phyloP scores from a whole-genome alignment of 2,888 invertebrate genomes.

The Plebejus argus region DNA sequence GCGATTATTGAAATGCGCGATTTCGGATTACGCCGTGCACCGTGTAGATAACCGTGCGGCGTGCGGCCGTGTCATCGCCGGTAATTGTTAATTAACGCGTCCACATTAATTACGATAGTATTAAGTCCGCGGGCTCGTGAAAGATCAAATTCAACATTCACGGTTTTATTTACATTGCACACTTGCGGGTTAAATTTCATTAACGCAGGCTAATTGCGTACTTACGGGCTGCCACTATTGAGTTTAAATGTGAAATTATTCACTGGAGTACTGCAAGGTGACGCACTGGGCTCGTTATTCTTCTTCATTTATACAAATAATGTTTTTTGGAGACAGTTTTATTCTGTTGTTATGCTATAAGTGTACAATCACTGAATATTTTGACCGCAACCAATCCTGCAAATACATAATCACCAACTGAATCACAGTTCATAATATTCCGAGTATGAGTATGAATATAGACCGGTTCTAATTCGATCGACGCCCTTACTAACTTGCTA shows the following conservation, averaged over 20 bases:
- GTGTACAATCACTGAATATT: background rate
- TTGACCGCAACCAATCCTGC: background rate
- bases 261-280: background rate
- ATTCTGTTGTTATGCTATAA: background rate
- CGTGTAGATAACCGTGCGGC: constrained; percentile 23
- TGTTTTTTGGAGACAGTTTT: background rate
- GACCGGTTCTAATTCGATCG: constrained; percentile 19
- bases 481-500: constrained; percentile 23
- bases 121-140: constrained; percentile 4
- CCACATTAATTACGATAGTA: constrained; percentile 26
- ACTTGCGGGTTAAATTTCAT: background rate
- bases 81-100: constrained; percentile 30
- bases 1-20: constrained; percentile 32
- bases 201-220: background rate
- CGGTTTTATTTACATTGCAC: constrained; percentile 3
- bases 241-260: constrained; percentile 1
- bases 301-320: background rate
- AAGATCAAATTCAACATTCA: constrained; percentile 5
- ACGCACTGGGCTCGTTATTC: background rate
- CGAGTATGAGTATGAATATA: background rate
- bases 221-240: background rate
- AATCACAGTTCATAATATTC: background rate
- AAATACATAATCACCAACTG: background rate
- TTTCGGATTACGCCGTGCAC: constrained; percentile 32
- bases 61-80: constrained; percentile 12